Evolutionary conservation across 30 jellyfish, hydroid and myxozoan species (phyloP).

Genomic region (Nemopilema nomurai): DNA sequence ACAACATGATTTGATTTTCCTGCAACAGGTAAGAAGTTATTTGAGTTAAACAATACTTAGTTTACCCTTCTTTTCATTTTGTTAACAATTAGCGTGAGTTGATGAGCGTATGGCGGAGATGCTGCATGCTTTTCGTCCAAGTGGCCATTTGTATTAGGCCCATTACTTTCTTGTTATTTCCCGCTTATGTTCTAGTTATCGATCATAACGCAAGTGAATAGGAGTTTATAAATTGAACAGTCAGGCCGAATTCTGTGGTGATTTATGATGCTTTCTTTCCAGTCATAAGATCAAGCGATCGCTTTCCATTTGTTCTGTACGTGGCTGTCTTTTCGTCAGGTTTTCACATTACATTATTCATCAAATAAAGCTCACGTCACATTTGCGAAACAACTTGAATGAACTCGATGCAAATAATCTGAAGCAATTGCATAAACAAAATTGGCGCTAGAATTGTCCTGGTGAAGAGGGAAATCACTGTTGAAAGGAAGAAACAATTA

Average conservation of each 20-base stretch:
- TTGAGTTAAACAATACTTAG: background rate
- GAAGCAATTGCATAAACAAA: background rate
- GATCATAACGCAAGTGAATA: background rate
- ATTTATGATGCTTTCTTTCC: background rate
- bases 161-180: background rate
- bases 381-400: background rate
- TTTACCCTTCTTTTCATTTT: background rate
- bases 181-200: background rate
- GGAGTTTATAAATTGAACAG: background rate
- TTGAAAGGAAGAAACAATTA: background rate
- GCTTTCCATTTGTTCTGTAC: background rate
- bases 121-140: background rate
- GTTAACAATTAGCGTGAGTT: background rate
- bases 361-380: background rate
- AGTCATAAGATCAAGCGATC: background rate
- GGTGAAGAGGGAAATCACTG: background rate
- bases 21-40: background rate
- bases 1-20: background rate
- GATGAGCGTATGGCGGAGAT: background rate
- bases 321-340: background rate
- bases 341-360: too few relatives aligned
- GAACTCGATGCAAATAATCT: background rate
- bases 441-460: background rate
- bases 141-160: background rate
- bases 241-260: background rate